phyloP scores from a whole-genome alignment of 2,113 vertebrate species.

The Nannobrachium achirus region DNA sequence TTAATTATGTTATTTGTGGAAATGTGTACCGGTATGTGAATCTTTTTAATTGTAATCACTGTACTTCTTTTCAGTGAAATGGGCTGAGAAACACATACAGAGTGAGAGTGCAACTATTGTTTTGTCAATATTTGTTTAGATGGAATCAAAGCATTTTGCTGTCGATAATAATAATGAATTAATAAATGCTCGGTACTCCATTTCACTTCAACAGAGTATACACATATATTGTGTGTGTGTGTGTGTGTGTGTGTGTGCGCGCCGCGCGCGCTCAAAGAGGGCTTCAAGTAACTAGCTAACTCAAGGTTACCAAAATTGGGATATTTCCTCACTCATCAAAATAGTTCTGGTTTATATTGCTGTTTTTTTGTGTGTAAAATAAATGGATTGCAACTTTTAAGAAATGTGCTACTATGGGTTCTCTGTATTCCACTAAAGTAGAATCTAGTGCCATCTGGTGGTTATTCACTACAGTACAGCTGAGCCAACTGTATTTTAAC shows the following conservation, averaged over 20 bases:
- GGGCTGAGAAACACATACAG: not conserved
- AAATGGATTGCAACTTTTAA: conserved; percentile 38
- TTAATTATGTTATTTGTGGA: too few species aligned
- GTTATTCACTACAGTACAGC: not conserved
- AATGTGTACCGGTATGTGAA: too few species aligned
- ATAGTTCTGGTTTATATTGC: conserved; percentile 8
- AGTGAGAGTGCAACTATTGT: conserved; percentile 2
- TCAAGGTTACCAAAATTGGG: too few species aligned
- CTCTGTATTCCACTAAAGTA: not conserved
- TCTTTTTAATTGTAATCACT: conserved; percentile 15
- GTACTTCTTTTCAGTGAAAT: not conserved
- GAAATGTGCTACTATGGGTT: conserved; percentile 3
- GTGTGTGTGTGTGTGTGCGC: not conserved
- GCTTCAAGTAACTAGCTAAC: too few species aligned
- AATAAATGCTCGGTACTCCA: conserved; percentile 10
- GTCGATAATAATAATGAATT: conserved; percentile 16
- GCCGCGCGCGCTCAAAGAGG: not conserved
- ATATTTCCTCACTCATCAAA: not conserved
- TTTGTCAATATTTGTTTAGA: not conserved
- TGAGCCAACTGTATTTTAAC: too few species aligned
- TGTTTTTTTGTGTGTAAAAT: conserved; percentile 50
- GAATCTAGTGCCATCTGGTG: conserved; percentile 6
- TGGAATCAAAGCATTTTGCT: not conserved
- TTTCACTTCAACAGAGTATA: not conserved
- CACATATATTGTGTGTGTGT: not conserved